Conservation (phyloP, 2,888 invertebrate species). For the Scaptomyza flava region DNA sequence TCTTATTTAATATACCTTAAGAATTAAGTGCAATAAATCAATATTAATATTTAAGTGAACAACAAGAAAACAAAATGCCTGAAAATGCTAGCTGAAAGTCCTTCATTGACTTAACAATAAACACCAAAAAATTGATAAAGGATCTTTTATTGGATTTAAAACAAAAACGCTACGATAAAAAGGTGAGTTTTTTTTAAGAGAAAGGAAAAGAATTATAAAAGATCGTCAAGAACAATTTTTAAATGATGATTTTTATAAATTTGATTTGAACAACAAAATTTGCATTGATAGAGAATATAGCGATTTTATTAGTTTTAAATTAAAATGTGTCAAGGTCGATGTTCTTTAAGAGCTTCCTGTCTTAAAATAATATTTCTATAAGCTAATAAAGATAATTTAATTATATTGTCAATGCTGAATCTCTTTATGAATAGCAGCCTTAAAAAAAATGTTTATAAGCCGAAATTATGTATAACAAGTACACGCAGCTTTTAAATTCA, state of each 20-base stretch:
- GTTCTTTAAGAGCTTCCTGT: background rate
- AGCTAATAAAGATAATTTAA: background rate
- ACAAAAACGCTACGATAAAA: constrained; percentile 9
- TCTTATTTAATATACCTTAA: constrained; percentile 10
- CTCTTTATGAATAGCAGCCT: background rate
- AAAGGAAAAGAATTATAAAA: background rate
- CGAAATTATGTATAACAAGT: constrained; percentile 47
- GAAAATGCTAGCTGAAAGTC: constrained; percentile 45
- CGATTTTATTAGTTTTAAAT: too few species aligned
- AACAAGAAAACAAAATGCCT: constrained; percentile 24
- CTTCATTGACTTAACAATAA: constrained; percentile 21
- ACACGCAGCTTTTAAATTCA: constrained; percentile 31
- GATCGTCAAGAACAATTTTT: background rate
- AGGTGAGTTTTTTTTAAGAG: constrained; percentile 17
- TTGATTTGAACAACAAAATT: too few species aligned
- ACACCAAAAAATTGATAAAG: background rate
- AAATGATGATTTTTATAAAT: too few species aligned
- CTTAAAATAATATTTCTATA: background rate
- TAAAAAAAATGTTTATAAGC: constrained; percentile 9
- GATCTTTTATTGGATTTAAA: constrained; percentile 22
- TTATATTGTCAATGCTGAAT: constrained; percentile 11
- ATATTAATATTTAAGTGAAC: constrained; percentile 37
- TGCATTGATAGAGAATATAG: background rate
- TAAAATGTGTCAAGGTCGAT: constrained; percentile 24
- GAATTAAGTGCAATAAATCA: constrained; percentile 38